Evolutionary conservation across 2,113 vertebrate genomes (phyloP), one percentile per base, ranked within the genome.

Genomic region (Excalfactoria chinensis): DNA sequence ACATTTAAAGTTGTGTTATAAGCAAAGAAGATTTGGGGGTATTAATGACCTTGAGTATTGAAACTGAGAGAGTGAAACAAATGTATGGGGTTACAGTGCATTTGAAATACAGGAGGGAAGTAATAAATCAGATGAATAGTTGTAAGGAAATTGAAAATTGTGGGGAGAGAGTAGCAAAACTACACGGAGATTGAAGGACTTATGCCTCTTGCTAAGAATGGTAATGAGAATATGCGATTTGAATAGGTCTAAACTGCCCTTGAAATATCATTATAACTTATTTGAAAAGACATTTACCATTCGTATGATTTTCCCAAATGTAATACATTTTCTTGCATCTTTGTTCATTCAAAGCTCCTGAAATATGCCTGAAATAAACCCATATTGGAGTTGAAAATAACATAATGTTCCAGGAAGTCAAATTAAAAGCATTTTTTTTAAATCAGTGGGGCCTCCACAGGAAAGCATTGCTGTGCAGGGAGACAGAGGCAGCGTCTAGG

Each of bases 201-300:
- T 90, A 41, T 1, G 40, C 64, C 87, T 94, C 62, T 97, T 96
- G 93, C 95, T 93, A 40, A 75, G 86, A 97, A 96, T 95, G 92
- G 86, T 94, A 97, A 97, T 96, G 91, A 97, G 96, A 95, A 87
- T 71, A 86, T 80, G 64, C 32, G 91, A 96, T 96, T 74, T 94
- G 79, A 95, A 93, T 77, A 83, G 85, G 46, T 88, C 76, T 89
- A 83, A 87, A 68, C 93, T 43, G 84, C 94, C 96, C 97, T 98
- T 98, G 95, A 97, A 96, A 96, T 95, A 96, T 64, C 96, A 96
- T 97, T 97, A 95, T 93, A 95, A 95, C 84, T 96, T 96, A 79
- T 97, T 94, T 93, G 95, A 95, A 95, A 95, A 96, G 71, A 34
- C 63, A 26, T 89, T 95, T 94, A 46, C 73, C 63, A 76, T 89